These are phyloP conservation scores for Acronicta aceris DNA, from an alignment of 2,888 invertebrate species.

Conservation along the genomic window DNA sequence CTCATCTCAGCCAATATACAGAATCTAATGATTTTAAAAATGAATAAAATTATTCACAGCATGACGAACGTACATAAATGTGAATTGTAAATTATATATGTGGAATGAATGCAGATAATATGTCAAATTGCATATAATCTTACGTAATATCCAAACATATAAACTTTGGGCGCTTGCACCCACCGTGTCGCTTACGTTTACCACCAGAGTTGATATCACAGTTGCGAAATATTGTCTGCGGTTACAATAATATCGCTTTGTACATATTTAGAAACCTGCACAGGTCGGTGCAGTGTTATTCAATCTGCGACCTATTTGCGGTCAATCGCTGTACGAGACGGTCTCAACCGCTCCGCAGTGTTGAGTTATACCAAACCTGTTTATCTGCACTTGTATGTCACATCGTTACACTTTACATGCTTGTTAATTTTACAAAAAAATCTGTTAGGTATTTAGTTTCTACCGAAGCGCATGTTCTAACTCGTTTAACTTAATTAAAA, in stretches of 20 bases:
- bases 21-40: too few species aligned
- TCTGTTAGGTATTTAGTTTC: constrained; percentile 35
- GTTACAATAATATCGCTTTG: constrained; percentile 82
- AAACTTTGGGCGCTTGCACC: constrained; percentile 53
- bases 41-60: too few species aligned
- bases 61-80: too few species aligned
- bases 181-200: constrained; percentile 55
- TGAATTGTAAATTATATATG: too few species aligned
- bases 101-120: neutral
- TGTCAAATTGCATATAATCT: constrained; percentile 31
- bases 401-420: constrained; percentile 31
- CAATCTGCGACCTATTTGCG: constrained; percentile 87
- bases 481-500: constrained; percentile 72
- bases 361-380: constrained; percentile 59
- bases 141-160: constrained; percentile 40
- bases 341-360: constrained; percentile 61
- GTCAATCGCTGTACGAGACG: constrained; percentile 74
- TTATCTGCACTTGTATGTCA: constrained; percentile 46
- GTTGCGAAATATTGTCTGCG: constrained; percentile 80
- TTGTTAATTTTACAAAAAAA: constrained; percentile 43
- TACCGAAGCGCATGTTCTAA: constrained; percentile 53
- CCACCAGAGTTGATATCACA: constrained; percentile 55
- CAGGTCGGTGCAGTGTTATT: constrained; percentile 80
- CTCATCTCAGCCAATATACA: too few species aligned
- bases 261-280: constrained; percentile 86